phyloP scores from a whole-genome alignment of 1,140 invertebrate species.

The Caenorhabditis remanei region DNA sequence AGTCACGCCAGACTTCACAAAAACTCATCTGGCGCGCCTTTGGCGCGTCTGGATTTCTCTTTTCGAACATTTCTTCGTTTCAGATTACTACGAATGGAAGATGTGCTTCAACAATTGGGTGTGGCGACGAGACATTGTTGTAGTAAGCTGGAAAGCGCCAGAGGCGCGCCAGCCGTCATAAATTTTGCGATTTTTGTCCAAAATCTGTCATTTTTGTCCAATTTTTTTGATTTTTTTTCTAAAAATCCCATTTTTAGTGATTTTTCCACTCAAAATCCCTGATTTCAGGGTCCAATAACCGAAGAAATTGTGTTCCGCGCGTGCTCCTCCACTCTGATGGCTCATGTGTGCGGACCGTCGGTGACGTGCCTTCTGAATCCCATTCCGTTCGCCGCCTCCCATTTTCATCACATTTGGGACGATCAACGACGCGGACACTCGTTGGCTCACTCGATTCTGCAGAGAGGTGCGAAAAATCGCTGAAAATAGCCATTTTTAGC shows the following conservation, averaged over 20 bases:
- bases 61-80: neutral
- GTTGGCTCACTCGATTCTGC: neutral
- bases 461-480: neutral
- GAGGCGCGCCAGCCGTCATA: too few relatives aligned
- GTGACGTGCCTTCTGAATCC: neutral
- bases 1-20: neutral
- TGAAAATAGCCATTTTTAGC: neutral
- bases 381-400: constrained; percentile 20
- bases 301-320: constrained; percentile 54
- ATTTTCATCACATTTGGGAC: constrained; percentile 54
- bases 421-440: constrained; percentile 30
- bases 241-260: too few relatives aligned
- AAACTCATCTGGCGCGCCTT: too few relatives aligned
- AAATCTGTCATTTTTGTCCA: neutral
- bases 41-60: too few relatives aligned
- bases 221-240: too few relatives aligned
- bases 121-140: constrained; percentile 34
- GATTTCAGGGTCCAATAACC: constrained; percentile 55
- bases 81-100: constrained; percentile 50
- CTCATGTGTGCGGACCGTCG: neutral
- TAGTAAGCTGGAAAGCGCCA: neutral
- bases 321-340: constrained; percentile 30
- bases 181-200: neutral
- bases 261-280: neutral
- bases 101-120: neutral